These are phyloP conservation scores for Cyrtodaria siliqua DNA, from an alignment of 2,888 invertebrate species.

Conservation along the genomic window DNA sequence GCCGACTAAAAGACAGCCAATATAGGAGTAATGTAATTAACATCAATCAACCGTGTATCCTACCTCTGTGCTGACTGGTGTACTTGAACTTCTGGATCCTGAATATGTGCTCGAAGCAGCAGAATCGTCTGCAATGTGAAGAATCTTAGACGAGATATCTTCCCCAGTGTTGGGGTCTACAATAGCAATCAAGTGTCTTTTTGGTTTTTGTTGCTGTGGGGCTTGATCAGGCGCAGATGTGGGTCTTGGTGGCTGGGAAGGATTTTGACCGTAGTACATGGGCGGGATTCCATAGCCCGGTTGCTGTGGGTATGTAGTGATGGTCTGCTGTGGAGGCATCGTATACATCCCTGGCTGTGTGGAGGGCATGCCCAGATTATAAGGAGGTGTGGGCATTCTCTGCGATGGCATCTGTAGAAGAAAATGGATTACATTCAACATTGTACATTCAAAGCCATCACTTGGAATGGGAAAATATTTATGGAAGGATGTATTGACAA, in stretches of 20 bases:
- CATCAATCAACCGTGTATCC: too few species aligned
- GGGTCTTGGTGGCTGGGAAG: conserved; percentile 43
- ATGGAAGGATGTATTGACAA: too few species aligned
- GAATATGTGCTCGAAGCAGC: conserved; percentile 30
- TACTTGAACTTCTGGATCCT: conserved; percentile 61
- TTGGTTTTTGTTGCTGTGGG: conserved; percentile 22
- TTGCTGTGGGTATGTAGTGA: conserved; percentile 18
- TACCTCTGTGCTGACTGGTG: too few species aligned
- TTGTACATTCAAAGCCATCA: too few species aligned
- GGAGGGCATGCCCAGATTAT: conserved; percentile 44
- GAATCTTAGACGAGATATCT: conserved; percentile 68
- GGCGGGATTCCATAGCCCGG: conserved; percentile 46
- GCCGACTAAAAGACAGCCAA: too few species aligned
- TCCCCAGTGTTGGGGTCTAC: conserved; percentile 75
- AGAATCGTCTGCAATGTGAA: conserved; percentile 15
- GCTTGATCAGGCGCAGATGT: conserved; percentile 46
- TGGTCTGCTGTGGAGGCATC: conserved; percentile 36
- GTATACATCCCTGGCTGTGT: conserved; percentile 39
- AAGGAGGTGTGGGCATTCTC: conserved; percentile 60
- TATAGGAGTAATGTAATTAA: too few species aligned
- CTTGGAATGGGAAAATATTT: too few species aligned
- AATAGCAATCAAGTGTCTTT: conserved; percentile 69
- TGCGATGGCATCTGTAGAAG: conserved; percentile 44
- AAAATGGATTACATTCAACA: too few species aligned
- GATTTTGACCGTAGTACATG: conserved; percentile 23